Conservation (phyloP, 2,797 vertebrate species). For the Myotis daubentonii region DNA sequence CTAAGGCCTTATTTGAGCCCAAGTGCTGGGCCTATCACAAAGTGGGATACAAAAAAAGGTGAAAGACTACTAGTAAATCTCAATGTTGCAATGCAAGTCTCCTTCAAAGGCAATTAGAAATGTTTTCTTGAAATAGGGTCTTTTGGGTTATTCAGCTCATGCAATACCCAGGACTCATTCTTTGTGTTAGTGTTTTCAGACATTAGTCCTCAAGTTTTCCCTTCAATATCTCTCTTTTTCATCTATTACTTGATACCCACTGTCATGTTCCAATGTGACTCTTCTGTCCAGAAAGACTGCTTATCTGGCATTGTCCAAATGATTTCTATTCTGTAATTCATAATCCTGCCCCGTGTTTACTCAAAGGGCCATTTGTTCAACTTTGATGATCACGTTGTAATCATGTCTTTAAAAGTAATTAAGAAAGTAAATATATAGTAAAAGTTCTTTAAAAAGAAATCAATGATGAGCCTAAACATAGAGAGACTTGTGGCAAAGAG, state of each 20-base stretch:
- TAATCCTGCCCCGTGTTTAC: neutral
- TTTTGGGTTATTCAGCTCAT: neutral
- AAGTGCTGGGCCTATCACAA: neutral
- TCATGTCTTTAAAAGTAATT: neutral
- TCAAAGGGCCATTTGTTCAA: neutral
- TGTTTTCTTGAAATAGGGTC: neutral
- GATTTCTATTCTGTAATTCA: neutral
- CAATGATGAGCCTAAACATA: neutral
- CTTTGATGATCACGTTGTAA: neutral
- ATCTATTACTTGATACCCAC: neutral
- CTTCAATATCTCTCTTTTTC: neutral
- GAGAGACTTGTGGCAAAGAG: neutral
- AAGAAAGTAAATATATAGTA: neutral
- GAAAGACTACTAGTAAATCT: neutral
- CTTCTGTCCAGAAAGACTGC: neutral
- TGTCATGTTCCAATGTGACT: neutral
- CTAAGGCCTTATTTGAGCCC: neutral
- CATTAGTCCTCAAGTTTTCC: neutral
- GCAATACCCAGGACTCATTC: neutral
- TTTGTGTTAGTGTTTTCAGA: neutral
- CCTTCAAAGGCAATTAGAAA: neutral
- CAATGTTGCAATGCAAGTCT: neutral
- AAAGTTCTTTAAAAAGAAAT: neutral
- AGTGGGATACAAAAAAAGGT: neutral
- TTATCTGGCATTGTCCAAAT: neutral